Conservation (phyloP, 2,797 vertebrate species). For the Gobio occitaniae region DNA sequence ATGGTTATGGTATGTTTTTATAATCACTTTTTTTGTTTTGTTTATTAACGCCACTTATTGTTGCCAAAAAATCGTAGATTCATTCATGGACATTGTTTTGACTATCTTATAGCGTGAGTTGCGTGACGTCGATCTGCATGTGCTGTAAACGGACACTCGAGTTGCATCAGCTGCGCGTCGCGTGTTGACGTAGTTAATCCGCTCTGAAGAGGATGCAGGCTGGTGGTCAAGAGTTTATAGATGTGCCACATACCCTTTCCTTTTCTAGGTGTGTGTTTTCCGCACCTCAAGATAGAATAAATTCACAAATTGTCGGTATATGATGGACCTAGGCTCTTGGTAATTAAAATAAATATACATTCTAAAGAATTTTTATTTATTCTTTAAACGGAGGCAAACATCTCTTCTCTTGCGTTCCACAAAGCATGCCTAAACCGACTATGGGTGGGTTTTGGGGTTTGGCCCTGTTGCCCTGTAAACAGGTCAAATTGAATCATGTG, state of each 20-base stretch:
- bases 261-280: background rate
- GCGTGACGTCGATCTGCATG: background rate
- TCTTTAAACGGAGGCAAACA: background rate
- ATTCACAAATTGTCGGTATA: background rate
- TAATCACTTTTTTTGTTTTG: background rate
- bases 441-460: background rate
- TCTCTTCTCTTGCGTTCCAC: background rate
- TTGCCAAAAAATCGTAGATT: background rate
- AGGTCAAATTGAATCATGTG: conserved; percentile 20
- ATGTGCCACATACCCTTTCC: background rate
- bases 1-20: background rate
- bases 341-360: background rate
- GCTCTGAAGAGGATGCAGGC: background rate
- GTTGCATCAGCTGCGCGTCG: conserved; percentile 32
- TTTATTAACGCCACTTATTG: background rate
- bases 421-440: background rate
- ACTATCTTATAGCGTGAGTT: background rate
- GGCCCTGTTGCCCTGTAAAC: background rate
- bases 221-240: too few species aligned
- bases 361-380: background rate
- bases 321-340: background rate
- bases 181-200: background rate
- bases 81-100: background rate
- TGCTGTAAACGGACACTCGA: background rate
- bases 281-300: background rate